Conservation (phyloP, 1,140 invertebrate species). For the Euura lappo region DNA sequence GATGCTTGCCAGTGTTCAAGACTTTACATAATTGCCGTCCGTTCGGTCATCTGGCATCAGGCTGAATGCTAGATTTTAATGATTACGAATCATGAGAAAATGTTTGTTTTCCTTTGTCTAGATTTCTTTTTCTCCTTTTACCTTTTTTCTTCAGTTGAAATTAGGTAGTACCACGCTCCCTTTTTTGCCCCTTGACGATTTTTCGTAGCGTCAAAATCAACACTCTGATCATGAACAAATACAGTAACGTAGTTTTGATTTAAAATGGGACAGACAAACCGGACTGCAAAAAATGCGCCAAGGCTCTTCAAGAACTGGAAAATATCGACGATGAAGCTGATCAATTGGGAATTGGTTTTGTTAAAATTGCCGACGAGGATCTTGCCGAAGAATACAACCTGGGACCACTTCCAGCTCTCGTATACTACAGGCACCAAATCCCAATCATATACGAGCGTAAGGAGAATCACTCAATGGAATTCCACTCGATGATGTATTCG, state of each 20-base stretch:
- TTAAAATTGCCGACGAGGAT: conserved; percentile 91
- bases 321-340: conserved; percentile 97
- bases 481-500: conserved; percentile 14
- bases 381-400: conserved; percentile 93
- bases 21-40: not conserved
- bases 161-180: not conserved
- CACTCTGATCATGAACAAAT: not conserved
- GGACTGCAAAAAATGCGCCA: conserved; percentile 90
- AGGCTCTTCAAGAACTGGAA: conserved; percentile 87
- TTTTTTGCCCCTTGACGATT: not conserved
- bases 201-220: too few species aligned
- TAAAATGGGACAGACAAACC: conserved; percentile 80
- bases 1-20: not conserved
- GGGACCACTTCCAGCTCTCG: conserved; percentile 84
- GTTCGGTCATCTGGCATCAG: not conserved
- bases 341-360: conserved; percentile 91
- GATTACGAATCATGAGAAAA: too few species aligned
- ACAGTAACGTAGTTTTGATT: conserved; percentile 42
- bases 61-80: too few species aligned
- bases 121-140: too few species aligned
- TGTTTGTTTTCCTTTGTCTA: too few species aligned
- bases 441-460: conserved; percentile 93
- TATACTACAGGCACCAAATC: conserved; percentile 93
- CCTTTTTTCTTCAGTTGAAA: conserved; percentile 8
- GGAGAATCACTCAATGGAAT: conserved; percentile 43